Percentiles rank a stretch among this genome's conserved stretches.
These are phyloP conservation scores for Acanthosoma haemorrhoidale DNA, from an alignment of 2,888 invertebrate species.

Conservation along the genomic window DNA sequence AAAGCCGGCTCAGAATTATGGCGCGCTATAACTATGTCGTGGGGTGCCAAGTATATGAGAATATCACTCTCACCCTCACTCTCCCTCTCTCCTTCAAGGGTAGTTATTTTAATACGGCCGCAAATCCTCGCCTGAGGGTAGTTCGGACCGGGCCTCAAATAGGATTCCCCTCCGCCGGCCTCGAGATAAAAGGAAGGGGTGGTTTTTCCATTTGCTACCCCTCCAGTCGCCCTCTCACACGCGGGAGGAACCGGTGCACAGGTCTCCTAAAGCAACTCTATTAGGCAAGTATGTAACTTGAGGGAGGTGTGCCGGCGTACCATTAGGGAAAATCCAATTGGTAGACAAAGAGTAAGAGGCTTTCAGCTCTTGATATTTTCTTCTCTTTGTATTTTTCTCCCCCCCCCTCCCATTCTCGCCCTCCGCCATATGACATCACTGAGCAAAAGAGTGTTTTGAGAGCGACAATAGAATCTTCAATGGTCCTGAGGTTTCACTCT, in stretches of 20 bases:
- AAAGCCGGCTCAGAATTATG: slow-evolving; percentile 5
- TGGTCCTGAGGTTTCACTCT: too few species aligned
- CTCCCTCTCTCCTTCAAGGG: too few species aligned
- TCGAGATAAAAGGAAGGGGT: background rate
- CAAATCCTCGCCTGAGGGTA: background rate
- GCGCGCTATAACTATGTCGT: slow-evolving; percentile 7
- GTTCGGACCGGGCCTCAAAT: background rate
- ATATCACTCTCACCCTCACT: too few species aligned
- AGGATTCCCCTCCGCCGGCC: background rate
- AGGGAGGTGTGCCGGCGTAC: too few species aligned
- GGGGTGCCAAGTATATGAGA: slow-evolving; percentile 11
- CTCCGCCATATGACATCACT: too few species aligned
- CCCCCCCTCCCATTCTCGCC: background rate
- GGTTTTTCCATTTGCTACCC: background rate
- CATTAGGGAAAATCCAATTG: background rate
- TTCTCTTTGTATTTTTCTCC: background rate
- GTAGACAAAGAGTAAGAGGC: background rate
- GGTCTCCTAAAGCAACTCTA: background rate
- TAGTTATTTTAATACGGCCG: too few species aligned
- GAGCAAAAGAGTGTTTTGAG: too few species aligned
- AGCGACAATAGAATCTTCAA: too few species aligned
- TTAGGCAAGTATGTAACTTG: background rate
- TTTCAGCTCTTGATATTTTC: background rate
- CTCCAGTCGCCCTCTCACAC: background rate
- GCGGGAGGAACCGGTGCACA: too few species aligned